Evolutionary conservation across 2,888 invertebrate genomes (phyloP).

Genomic region (Helleia helle): DNA sequence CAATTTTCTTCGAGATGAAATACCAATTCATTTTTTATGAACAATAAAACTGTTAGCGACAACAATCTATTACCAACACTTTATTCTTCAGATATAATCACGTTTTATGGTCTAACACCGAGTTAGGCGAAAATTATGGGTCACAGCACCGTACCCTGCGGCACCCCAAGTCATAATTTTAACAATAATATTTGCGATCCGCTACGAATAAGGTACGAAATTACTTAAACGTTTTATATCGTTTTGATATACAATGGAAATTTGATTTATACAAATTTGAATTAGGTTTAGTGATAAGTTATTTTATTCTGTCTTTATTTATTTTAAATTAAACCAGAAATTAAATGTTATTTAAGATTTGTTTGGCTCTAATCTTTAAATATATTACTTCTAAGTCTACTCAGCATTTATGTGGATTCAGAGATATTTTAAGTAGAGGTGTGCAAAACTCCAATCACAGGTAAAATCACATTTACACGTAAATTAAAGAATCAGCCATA

Average conservation of each 20-base stretch:
- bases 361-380: too few species aligned
- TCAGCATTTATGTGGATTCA: too few species aligned
- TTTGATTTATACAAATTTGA: slow-evolving; percentile 10
- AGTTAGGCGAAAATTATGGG: slow-evolving; percentile 70
- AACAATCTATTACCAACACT: slow-evolving; percentile 60
- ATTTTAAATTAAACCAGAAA: too few species aligned
- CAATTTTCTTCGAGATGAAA: background rate
- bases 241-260: slow-evolving; percentile 16
- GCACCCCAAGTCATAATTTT: slow-evolving; percentile 64
- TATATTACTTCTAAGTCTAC: too few species aligned
- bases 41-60: slow-evolving; percentile 53
- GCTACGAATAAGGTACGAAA: too few species aligned
- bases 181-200: slow-evolving; percentile 62
- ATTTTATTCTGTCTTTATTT: too few species aligned
- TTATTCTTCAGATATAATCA: slow-evolving; percentile 67
- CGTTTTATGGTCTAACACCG: slow-evolving; percentile 70
- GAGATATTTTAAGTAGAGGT: too few species aligned
- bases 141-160: slow-evolving; percentile 48
- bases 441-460: too few species aligned
- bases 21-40: slow-evolving; percentile 16
- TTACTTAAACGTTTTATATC: slow-evolving; percentile 37
- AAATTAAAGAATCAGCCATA: too few species aligned
- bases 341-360: too few species aligned
- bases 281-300: too few species aligned
- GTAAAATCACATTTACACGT: too few species aligned